Percentiles rank a stretch among this genome's conserved stretches.
Evolutionary conservation across 2,888 invertebrate genomes (phyloP).

Genomic region (Polymixis lichenea): DNA sequence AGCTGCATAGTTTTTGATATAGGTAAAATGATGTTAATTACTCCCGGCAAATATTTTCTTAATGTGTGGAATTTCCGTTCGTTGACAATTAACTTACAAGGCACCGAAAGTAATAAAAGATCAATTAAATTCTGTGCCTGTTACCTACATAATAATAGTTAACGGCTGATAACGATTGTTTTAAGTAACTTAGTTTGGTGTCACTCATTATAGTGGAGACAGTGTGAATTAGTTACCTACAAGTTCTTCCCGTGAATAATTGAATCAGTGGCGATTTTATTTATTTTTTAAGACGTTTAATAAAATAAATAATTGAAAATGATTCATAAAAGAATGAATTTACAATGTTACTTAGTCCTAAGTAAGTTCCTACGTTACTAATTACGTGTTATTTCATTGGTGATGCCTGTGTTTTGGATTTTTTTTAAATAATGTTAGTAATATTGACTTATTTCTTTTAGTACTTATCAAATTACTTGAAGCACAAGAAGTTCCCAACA

Average conservation of each 20-base stretch:
- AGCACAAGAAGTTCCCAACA: constrained; percentile 50
- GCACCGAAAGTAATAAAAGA: constrained; percentile 5
- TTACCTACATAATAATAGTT: constrained; percentile 4
- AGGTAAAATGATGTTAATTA: constrained; percentile 8
- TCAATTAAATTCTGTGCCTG: constrained; percentile 11
- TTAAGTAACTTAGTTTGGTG: constrained; percentile 17
- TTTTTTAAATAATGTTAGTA: background rate
- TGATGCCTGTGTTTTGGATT: background rate
- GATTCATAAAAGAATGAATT: background rate
- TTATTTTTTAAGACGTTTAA: background rate
- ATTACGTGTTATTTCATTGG: background rate
- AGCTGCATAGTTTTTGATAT: background rate
- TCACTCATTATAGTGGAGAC: background rate
- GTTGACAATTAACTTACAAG: constrained; percentile 27
- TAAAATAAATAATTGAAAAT: constrained; percentile 13
- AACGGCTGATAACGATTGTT: constrained; percentile 8
- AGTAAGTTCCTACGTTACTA: constrained; percentile 26
- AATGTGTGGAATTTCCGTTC: constrained; percentile 37
- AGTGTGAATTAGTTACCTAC: constrained; percentile 10
- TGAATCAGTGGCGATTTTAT: background rate
- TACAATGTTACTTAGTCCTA: constrained; percentile 25
- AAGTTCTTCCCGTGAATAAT: background rate
- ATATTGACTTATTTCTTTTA: constrained; percentile 41
- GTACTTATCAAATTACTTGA: constrained; percentile 46
- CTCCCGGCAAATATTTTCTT: constrained; percentile 5